These are phyloP conservation scores for Sparidentex hasta DNA, from an alignment of 2,797 vertebrate species.

Conservation along the genomic window DNA sequence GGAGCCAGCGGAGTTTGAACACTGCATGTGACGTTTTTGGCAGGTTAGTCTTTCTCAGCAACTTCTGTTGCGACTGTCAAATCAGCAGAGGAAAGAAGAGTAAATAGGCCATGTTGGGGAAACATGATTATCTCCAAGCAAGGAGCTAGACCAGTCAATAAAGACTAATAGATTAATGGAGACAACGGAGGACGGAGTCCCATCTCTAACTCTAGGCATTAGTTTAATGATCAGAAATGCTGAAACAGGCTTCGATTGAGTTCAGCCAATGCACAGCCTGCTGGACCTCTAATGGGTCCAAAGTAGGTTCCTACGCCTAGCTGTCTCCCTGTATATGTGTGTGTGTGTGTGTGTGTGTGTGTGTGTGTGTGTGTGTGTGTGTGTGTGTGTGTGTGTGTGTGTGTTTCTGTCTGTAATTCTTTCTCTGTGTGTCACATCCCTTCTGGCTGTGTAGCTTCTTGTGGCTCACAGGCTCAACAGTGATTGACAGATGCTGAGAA, in stretches of 20 bases:
- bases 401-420: constrained; percentile 35
- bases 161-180: constrained; percentile 76
- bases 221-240: constrained; percentile 80
- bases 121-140: constrained; percentile 79
- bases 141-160: constrained; percentile 78
- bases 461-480: constrained; percentile 41
- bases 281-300: constrained; percentile 56
- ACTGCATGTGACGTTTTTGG: constrained; percentile 43
- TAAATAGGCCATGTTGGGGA: constrained; percentile 61
- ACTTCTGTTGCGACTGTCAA: constrained; percentile 59
- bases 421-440: constrained; percentile 42
- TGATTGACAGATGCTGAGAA: constrained; percentile 76
- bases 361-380: constrained; percentile 27
- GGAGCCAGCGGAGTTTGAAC: constrained; percentile 34
- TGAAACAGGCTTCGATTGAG: constrained; percentile 69
- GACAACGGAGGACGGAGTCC: constrained; percentile 58
- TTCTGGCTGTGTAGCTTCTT: constrained; percentile 47
- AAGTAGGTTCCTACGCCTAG: constrained; percentile 32
- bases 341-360: constrained; percentile 29
- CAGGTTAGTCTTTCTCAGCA: constrained; percentile 59
- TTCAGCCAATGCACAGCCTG: constrained; percentile 45
- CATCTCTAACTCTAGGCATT: constrained; percentile 74
- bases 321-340: constrained; percentile 5
- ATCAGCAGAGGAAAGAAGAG: constrained; percentile 67
- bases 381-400: constrained; percentile 23